Evolutionary conservation across 2,888 invertebrate genomes (phyloP).

Genomic region (Heliconius sara): DNA sequence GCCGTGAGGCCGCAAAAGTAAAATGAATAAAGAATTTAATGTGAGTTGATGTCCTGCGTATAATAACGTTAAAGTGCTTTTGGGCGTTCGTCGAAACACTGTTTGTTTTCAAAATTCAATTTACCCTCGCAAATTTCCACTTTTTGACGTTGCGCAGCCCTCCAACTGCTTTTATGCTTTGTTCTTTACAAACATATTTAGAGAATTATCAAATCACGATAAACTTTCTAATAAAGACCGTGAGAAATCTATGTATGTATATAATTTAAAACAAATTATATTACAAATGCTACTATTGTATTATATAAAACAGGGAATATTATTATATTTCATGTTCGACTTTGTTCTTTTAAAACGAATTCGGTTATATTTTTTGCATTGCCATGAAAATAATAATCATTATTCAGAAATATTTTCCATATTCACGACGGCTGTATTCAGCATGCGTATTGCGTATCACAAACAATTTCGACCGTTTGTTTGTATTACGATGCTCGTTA

Average conservation of each 20-base stretch:
- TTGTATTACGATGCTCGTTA: conserved; percentile 18
- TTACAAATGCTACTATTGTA: background rate
- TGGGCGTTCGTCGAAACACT: conserved; percentile 68
- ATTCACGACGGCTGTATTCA: background rate
- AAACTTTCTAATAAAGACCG: background rate
- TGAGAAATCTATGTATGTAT: too few species aligned
- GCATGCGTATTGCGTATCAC: conserved; percentile 16
- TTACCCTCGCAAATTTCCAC: conserved; percentile 61
- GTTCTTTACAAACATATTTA: conserved; percentile 32
- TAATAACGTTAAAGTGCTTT: conserved; percentile 78
- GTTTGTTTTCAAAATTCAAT: conserved; percentile 76
- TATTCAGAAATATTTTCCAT: conserved; percentile 9
- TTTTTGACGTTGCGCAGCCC: conserved; percentile 51
- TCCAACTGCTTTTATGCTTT: conserved; percentile 36
- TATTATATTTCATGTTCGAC: background rate
- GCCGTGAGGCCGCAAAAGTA: conserved; percentile 76
- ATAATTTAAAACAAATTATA: background rate
- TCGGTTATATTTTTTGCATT: background rate
- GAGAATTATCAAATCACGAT: conserved; percentile 28
- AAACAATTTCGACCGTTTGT: conserved; percentile 18
- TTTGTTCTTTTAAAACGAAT: background rate
- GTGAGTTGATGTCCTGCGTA: conserved; percentile 78
- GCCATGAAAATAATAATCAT: background rate
- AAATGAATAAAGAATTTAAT: conserved; percentile 81
- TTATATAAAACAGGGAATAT: background rate